A percentile compares a stretch with the other conserved stretches of the same genome.
Conservation (phyloP, 2,888 invertebrate species). For the Phaedon cochleariae region DNA sequence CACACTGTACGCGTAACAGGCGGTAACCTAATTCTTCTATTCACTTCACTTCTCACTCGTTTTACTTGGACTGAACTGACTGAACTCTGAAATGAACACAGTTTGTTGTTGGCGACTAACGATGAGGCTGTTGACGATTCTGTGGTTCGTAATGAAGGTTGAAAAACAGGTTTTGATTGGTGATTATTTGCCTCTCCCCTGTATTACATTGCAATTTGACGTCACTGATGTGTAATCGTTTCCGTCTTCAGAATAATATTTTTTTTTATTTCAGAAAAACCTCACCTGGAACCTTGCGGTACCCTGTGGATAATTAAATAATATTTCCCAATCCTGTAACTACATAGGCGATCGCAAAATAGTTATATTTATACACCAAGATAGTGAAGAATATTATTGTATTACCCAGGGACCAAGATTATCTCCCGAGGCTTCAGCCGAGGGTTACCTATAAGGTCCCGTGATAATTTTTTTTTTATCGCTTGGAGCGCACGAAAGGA, state of each 20-base stretch:
- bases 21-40: neutral
- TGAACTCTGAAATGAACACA: slow-evolving; percentile 22
- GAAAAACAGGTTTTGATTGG: slow-evolving; percentile 41
- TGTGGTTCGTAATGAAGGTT: slow-evolving; percentile 25
- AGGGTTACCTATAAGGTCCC: too few species aligned
- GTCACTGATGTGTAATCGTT: slow-evolving; percentile 24
- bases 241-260: slow-evolving; percentile 16
- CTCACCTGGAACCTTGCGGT: too few species aligned
- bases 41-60: neutral
- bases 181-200: slow-evolving; percentile 25
- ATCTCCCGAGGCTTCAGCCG: too few species aligned
- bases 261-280: too few species aligned
- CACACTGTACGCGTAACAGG: neutral
- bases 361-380: too few species aligned
- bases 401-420: too few species aligned
- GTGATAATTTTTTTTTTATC: too few species aligned
- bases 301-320: too few species aligned
- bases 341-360: too few species aligned
- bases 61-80: slow-evolving; percentile 1
- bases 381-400: too few species aligned
- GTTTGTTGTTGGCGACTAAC: neutral
- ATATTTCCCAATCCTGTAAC: too few species aligned
- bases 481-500: too few species aligned
- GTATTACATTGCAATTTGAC: slow-evolving; percentile 22
- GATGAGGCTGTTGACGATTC: neutral